These are phyloP conservation scores for Drosophila subquinaria DNA, from an alignment of 2,888 invertebrate genomes.

Conservation along the genomic window DNA sequence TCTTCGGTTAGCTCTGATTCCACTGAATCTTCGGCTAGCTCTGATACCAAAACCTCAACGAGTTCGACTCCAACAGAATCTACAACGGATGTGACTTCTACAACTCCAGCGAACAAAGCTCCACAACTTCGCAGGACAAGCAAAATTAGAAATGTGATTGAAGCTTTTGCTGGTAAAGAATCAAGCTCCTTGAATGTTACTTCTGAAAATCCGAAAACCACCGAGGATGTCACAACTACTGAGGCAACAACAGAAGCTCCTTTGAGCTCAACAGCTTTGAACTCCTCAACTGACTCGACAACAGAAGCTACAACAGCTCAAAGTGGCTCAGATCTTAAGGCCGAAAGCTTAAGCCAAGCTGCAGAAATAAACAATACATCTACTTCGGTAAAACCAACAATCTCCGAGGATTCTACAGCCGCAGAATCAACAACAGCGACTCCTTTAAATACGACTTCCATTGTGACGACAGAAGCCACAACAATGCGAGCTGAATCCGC, in stretches of 20 bases:
- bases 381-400: not conserved
- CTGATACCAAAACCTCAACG: not conserved
- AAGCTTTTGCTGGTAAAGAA: not conserved
- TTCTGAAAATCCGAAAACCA: not conserved
- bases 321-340: not conserved
- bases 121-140: not conserved
- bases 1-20: not conserved
- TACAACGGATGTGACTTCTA: not conserved
- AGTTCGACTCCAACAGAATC: not conserved
- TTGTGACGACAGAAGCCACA: not conserved
- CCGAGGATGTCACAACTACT: not conserved
- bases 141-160: not conserved
- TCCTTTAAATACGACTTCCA: not conserved
- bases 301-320: not conserved
- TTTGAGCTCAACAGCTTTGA: not conserved
- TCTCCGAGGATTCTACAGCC: not conserved
- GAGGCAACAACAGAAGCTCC: not conserved
- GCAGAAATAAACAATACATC: not conserved
- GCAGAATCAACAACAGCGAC: not conserved
- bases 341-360: not conserved
- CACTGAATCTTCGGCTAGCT: not conserved
- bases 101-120: not conserved
- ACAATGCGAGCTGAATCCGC: not conserved
- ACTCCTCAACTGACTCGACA: not conserved
- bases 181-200: not conserved